Percentiles rank a stretch among this genome's conserved stretches.
Conservation (phyloP, 2,888 invertebrate genomes). For the Tachina grossa region DNA sequence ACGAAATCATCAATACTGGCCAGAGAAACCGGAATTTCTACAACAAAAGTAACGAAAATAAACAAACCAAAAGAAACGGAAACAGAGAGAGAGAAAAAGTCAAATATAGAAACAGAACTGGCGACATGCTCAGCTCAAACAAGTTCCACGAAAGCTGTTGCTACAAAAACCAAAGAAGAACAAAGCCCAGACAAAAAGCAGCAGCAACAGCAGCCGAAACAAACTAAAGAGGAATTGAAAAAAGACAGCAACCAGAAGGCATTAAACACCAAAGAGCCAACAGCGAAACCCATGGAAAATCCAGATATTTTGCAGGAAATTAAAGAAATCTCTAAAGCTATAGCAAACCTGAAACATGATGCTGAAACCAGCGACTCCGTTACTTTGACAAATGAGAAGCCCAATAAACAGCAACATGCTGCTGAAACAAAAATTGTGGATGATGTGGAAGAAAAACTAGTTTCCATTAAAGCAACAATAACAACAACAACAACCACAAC, state of each 20-base stretch:
- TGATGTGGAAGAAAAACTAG: constrained; percentile 25
- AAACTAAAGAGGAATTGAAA: constrained; percentile 43
- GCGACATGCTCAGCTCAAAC: constrained; percentile 68
- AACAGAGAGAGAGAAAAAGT: constrained; percentile 46
- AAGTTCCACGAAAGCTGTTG: constrained; percentile 68
- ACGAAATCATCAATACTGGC: constrained; percentile 62
- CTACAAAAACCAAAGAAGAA: constrained; percentile 36
- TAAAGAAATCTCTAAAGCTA: constrained; percentile 63
- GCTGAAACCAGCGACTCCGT: constrained; percentile 58
- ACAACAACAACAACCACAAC: constrained; percentile 2
- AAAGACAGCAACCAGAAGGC: constrained; percentile 1
- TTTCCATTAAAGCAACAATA: constrained; percentile 24
- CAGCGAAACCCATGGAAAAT: constrained; percentile 28
- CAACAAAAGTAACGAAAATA: constrained; percentile 57
- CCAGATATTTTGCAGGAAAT: constrained; percentile 64
- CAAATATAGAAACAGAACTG: neutral
- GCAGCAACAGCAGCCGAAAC: too few species aligned
- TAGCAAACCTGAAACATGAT: constrained; percentile 55
- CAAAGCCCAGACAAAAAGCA: constrained; percentile 40
- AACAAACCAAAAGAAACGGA: constrained; percentile 73
- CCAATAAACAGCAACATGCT: constrained; percentile 50
- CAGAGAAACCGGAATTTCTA: constrained; percentile 70
- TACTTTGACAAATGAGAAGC: constrained; percentile 41
- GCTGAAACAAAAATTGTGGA: constrained; percentile 44
- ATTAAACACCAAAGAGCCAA: neutral